Evolutionary conservation across 2,888 invertebrate genomes (phyloP).

Genomic region (Blastobasis lacticolella): DNA sequence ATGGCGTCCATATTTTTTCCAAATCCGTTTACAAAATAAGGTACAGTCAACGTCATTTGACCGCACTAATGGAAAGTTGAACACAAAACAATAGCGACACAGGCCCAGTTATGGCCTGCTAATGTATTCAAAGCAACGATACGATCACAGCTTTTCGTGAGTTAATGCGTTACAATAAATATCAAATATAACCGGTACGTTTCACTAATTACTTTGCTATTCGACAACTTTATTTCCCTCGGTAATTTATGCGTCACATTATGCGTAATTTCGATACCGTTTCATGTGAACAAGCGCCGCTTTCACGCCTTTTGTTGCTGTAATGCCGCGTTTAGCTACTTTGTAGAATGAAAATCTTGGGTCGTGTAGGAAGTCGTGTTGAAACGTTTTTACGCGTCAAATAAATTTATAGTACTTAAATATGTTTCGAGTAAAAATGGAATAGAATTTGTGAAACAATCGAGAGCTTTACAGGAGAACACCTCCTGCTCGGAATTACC

Average conservation of each 20-base stretch:
- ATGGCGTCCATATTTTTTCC: too few species aligned
- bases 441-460: too few species aligned
- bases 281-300: conserved; percentile 7
- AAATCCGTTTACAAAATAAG: neutral
- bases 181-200: conserved; percentile 7
- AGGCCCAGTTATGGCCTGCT: conserved; percentile 12
- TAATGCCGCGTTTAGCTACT: too few species aligned
- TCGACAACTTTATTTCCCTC: conserved; percentile 28
- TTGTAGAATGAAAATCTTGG: too few species aligned
- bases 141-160: conserved; percentile 2
- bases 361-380: too few species aligned
- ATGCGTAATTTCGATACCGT: conserved; percentile 10
- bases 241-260: conserved; percentile 16
- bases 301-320: conserved; percentile 5
- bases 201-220: conserved; percentile 21
- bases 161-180: conserved; percentile 1
- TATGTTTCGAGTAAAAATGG: too few species aligned
- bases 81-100: conserved; percentile 6
- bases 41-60: neutral
- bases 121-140: conserved; percentile 16
- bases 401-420: too few species aligned
- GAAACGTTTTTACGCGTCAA: too few species aligned
- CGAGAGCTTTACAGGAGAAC: too few species aligned
- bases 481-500: too few species aligned
- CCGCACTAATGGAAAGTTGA: conserved; percentile 6